phyloP scores from a whole-genome alignment of 2,888 invertebrate genomes.

The Diloba caeruleocephala region DNA sequence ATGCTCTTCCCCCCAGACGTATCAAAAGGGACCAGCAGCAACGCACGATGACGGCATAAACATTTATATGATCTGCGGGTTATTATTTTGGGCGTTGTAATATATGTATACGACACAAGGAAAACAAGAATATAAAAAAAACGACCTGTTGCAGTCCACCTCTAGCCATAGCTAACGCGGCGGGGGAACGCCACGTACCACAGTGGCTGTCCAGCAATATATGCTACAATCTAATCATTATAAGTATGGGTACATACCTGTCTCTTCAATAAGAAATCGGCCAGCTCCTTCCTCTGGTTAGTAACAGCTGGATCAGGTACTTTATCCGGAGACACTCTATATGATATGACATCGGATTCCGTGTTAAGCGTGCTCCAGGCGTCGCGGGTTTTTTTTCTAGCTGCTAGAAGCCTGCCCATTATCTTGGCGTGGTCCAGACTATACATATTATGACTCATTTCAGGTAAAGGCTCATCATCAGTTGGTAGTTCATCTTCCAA shows the following conservation, averaged over 20 bases:
- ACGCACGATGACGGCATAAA: too few relatives aligned
- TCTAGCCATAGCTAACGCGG: too few relatives aligned
- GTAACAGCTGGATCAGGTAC: slow-evolving; percentile 58
- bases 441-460: slow-evolving; percentile 92
- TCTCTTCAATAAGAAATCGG: slow-evolving; percentile 87
- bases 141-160: too few relatives aligned
- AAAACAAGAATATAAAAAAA: too few relatives aligned
- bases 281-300: slow-evolving; percentile 84
- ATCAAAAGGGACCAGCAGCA: too few relatives aligned
- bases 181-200: too few relatives aligned
- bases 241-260: slow-evolving; percentile 68
- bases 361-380: slow-evolving; percentile 83
- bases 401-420: slow-evolving; percentile 87
- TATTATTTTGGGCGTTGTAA: too few relatives aligned
- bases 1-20: too few relatives aligned
- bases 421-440: slow-evolving; percentile 92
- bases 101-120: too few relatives aligned
- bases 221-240: too few relatives aligned
- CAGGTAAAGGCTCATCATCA: slow-evolving; percentile 87
- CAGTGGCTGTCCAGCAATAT: too few relatives aligned
- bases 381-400: slow-evolving; percentile 85
- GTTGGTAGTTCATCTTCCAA: slow-evolving; percentile 73
- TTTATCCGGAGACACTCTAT: slow-evolving; percentile 59
- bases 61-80: too few relatives aligned
- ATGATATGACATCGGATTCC: slow-evolving; percentile 71